Evolutionary conservation across 2,113 vertebrate genomes (phyloP), one percentile per base, ranked within the genome.

Genomic region (Centropus unirufus): DNA sequence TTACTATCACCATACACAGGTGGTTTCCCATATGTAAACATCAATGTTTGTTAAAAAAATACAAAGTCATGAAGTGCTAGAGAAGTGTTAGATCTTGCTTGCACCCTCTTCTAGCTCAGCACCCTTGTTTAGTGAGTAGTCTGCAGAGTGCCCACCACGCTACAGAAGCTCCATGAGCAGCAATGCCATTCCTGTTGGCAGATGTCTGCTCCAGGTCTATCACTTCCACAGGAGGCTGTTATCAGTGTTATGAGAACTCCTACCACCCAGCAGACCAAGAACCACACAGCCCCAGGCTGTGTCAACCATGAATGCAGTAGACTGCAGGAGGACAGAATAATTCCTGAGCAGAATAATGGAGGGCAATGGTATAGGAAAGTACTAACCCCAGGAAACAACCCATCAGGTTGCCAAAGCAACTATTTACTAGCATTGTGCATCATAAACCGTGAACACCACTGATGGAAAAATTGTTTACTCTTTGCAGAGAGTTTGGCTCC

Each of bases 1-100:
- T 11, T 6, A 47, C 26, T 4, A 2, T 64, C 21, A n/a, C 1
- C 0, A 54, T 4, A 59, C 27, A 5, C 23, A 11, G 46, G 39
- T 2, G 1, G 29, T 54, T 70, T 24, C 46, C 68, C 14, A 3
- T 3, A 4, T 4, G 13, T 18, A 49, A 23, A 23, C 23, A 23
- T 49, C 23, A 22, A 5, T 21, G 21, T 23, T 23, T 22, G 23
- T 49, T 36, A 36, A 49, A 49, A 49, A 49, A 49, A 49, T 49
- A 49, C 21, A 30, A 12, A 51, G 57, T 5, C 29, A 20, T 2
- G 14, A 34, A 61, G 26, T 5, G 23, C 72, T 3, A 15, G 24
- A 19, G 36, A 55, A 70, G 55, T 1, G 24, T 23, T 34, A 17
- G 59, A 30, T 34, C 79, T 55, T 18, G 27, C 5, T 5, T 19